Evolutionary conservation across 1,140 invertebrate species (phyloP), one percentile per base, ranked within the genome.

Genomic region (Pachyrhynchus sulphureomaculatus): DNA sequence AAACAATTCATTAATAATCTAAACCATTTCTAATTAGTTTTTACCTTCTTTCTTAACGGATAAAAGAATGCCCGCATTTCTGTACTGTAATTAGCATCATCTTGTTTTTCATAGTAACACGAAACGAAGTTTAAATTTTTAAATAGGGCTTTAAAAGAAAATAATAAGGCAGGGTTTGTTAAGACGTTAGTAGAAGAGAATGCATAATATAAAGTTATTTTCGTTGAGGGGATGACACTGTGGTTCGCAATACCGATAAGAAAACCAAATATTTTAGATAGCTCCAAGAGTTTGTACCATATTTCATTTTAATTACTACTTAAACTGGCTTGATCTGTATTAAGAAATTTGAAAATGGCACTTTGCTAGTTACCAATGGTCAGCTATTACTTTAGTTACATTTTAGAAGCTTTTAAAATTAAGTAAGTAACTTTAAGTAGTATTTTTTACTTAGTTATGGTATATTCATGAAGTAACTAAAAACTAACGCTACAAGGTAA

Each of bases 61-160:
- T 42, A 42, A 42, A 42, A 42, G 39, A 42, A 42, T 42, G 39
- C 39, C 39, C 39, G 39, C 39, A 42, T 42, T 42, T 42, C 39
- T 42, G 39, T 42, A 1, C 39, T 42, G 39, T 42, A 42, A 42
- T 42, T 42, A 42, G 18, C 15, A 42, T 42, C 39, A 9, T 42
- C 39, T 42, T 42, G 18, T 37, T 37, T 18, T 37, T 29, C 17
- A 42, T 42, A 42, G 39, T 42, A 21, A 42, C 39, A 42, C 39
- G 39, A 42, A 42, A 42, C 39, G 39, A 42, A 21, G 15, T 42
- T 42, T 42, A 42, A 42, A 42, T 42, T 42, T 42, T 42, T 42
- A 42, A 42, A 42, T 42, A 21, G 39, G 18, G 39, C 18, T 42
- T 42, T 42, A 42, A 37, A 18, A 12, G 39, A 42, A 42, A 42